Base-by-base conservation (phyloP, 1,140 invertebrate genomes). In the Habropoda laboriosa region DNA sequence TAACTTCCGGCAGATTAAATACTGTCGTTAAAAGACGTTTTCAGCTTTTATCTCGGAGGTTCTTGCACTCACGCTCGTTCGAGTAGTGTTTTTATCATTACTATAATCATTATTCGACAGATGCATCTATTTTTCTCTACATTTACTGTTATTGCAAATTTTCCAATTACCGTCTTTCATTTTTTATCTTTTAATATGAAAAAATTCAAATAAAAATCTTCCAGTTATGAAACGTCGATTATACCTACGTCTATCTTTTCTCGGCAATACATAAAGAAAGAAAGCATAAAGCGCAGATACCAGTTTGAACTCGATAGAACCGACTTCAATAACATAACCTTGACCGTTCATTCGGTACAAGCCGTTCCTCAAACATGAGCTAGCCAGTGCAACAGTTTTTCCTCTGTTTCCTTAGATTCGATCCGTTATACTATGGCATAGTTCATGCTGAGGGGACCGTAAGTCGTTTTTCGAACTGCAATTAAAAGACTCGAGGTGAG, bases 301-400 rank as follows among this genome's bases (percentile, higher is more conserved):
- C 57, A 38, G 35, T 6, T 12, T 49, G 3, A 57, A 60, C 10
- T 10, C 32, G 30, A 10, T 4, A 5, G 30, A 38, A 63, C 5
- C 6, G 18, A 1, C 27, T 60, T 32, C 38, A 40, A 75, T 66
- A 55, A 75, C n/a, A 30, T 12, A 40, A 40, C 47, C 35, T 75
- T 75, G 47, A 66, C 12, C 27, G 13, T 30, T 7, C 12, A 47
- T 72, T 61, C 40, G 4, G 7, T 35, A 3, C 12, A 32, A n/a
- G 16, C 24, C 12, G 8, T 6, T 57, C 1, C 16, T 42, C 16
- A 51, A 75, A 66, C 45, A 5, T 27, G 13, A 40, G 24, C 10
- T 7, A 27, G 4, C 24, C 30, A 27, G 13, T 64, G n/a, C 35
- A 66, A 64, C 6, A 42, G 27, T 72, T 53, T 64, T 66, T 49